Evolutionary conservation across 2,797 vertebrate species (phyloP), one percentile per base, ranked within the genome.

Genomic region (Hafferia zeledoni): DNA sequence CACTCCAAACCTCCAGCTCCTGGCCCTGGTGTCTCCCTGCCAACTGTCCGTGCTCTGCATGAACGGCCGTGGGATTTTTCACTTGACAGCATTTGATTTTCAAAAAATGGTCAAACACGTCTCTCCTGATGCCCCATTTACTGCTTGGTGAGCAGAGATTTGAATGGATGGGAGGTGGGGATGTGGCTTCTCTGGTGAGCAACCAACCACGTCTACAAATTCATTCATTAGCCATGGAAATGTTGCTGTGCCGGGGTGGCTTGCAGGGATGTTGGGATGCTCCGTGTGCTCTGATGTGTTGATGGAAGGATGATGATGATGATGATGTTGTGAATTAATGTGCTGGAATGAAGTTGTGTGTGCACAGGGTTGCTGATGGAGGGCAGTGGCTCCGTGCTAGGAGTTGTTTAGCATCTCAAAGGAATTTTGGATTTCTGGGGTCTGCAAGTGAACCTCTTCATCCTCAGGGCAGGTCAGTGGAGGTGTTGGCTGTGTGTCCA

Each of bases 181-280:
- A 6, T 25, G 35, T 46, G 2, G 53, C 69, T 89, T 65, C 37
- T 67, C 12, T 37, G 17, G 57, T 53, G 37, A 90, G 55, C 55
- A 79, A 7, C 56, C 5, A 23, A 10, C 56, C 5, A 17, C 4
- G 4, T 90, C 87, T 90, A 69, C 65, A 44, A 79, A 57, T 94
- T 57, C 71, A 41, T 44, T 87, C 72, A 11, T 95, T 67, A 80
- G 23, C 3, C 18, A 28, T 90, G 28, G 20, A 49, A 85, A 43
- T 27, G 47, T n/a, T 33, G 60, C 61, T 33, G 41, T 68, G 31
- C 35, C 0, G 1, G 53, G 23, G 17, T 65, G 14, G 59, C 90
- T 82, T 8, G 28, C 20, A 72, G 64, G 39, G 87, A 39, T 65
- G 89, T 55, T 83, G 91, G 56, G 83, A 27, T 95, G 91, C 89